phyloP scores from a whole-genome alignment of 1,140 invertebrate species.

The Argopecten irradians region DNA sequence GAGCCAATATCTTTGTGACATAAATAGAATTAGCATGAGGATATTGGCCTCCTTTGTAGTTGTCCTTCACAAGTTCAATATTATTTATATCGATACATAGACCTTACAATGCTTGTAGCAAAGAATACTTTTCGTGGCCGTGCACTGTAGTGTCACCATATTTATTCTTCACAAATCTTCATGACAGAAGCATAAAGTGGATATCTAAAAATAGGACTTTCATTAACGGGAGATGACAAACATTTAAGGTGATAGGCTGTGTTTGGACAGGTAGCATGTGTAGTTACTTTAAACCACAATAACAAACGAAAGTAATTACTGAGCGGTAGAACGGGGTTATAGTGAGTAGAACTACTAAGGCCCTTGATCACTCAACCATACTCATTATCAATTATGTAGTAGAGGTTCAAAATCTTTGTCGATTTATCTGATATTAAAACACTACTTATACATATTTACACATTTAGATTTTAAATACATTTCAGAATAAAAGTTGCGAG shows the following conservation, averaged over 20 bases:
- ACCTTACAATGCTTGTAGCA: neutral
- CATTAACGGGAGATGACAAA: neutral
- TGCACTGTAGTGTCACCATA: neutral
- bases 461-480: no score
- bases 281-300: neutral
- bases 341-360: no score
- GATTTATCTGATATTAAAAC: no score
- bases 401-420: no score
- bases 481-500: no score
- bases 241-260: neutral
- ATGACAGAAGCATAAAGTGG: neutral
- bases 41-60: neutral
- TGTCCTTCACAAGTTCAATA: neutral
- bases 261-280: neutral
- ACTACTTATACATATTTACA: no score
- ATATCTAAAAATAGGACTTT: neutral
- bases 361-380: no score
- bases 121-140: neutral
- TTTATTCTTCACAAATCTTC: constrained; percentile 7
- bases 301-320: neutral
- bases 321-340: neutral
- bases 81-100: neutral
- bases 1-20: neutral
- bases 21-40: neutral
- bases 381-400: no score